Conservation (phyloP, 2,113 vertebrate genomes). For the Odobenus rosmarus region DNA sequence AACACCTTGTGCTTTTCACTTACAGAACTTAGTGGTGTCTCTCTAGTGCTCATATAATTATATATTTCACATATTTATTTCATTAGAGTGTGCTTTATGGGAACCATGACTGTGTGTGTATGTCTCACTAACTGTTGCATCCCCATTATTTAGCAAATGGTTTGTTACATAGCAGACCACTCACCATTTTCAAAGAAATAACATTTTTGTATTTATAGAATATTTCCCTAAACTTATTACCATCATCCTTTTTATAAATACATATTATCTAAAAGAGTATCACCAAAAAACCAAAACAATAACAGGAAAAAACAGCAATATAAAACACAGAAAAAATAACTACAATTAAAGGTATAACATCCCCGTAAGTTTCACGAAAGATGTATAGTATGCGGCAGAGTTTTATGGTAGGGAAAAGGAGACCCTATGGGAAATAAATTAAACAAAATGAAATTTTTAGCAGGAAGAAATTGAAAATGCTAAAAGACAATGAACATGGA, state of each 20-base stretch:
- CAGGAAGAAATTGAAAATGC: not conserved
- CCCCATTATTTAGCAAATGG: not conserved
- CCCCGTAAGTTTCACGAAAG: not conserved
- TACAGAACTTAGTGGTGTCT: not conserved
- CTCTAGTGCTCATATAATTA: not conserved
- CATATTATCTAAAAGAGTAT: not conserved
- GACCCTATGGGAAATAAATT: not conserved
- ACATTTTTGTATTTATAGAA: not conserved
- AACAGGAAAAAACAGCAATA: not conserved
- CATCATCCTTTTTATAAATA: not conserved
- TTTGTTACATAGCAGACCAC: not conserved
- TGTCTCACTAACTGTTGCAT: not conserved
- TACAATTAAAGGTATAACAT: not conserved
- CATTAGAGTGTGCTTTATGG: not conserved
- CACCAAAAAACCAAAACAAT: not conserved
- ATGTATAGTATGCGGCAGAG: not conserved
- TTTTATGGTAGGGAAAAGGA: not conserved
- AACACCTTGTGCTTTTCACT: not conserved
- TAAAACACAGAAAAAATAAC: not conserved
- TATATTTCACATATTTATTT: not conserved
- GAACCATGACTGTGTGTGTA: not conserved
- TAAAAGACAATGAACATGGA: not conserved
- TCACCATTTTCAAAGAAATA: not conserved
- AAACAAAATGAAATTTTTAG: not conserved
- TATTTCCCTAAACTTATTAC: not conserved